Conservation (phyloP, 2,113 vertebrate species). For the Condylura cristata region DNA sequence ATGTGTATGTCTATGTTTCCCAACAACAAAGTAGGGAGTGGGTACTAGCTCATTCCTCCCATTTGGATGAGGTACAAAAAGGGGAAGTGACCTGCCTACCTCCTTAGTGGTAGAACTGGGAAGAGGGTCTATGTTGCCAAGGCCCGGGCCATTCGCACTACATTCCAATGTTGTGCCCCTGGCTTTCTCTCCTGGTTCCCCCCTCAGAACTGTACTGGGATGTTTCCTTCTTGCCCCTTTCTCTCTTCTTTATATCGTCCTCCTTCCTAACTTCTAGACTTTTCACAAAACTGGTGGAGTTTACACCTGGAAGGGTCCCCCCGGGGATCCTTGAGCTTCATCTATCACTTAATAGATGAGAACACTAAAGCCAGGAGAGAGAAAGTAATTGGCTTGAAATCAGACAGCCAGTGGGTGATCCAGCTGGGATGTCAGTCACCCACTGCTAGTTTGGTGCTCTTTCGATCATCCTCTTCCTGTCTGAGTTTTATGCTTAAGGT, state of each 20-base stretch:
- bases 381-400: slow-evolving; percentile 39
- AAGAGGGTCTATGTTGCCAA: background rate
- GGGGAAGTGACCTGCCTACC: background rate
- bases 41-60: background rate
- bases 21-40: slow-evolving; percentile 7
- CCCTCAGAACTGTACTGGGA: background rate
- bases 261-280: background rate
- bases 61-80: slow-evolving; percentile 29
- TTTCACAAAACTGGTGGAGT: slow-evolving; percentile 25
- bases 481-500: background rate
- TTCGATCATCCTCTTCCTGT: slow-evolving; percentile 19
- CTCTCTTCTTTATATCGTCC: background rate
- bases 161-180: background rate
- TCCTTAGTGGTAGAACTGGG: background rate
- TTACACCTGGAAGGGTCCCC: slow-evolving; percentile 19
- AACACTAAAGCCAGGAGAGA: slow-evolving; percentile 37
- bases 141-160: background rate
- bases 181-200: background rate
- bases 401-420: slow-evolving; percentile 30
- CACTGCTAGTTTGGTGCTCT: slow-evolving; percentile 17
- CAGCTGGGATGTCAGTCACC: background rate
- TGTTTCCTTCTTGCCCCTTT: background rate
- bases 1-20: background rate
- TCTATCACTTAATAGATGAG: slow-evolving; percentile 22
- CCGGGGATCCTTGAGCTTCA: slow-evolving; percentile 10